Base-by-base conservation (phyloP, 2,797 vertebrate genomes). In the Gymnothorax reevesii region DNA sequence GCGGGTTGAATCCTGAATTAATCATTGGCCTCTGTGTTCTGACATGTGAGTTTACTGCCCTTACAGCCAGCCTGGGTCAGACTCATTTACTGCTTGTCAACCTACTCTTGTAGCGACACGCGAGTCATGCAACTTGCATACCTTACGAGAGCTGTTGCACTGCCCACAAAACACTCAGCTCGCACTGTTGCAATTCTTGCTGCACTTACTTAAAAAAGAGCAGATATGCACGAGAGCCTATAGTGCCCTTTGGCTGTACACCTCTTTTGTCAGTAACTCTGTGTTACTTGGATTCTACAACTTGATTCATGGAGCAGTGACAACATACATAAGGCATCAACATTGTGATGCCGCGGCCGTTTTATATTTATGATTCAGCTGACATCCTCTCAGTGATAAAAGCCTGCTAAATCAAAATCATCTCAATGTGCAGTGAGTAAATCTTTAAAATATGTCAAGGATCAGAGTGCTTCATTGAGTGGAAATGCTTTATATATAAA, bases 21-120 rank as follows among this genome's bases (percentile, higher is more conserved):
- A 7, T 49, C 33, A 49, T 42, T 49, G 10, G 2, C 4, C 27
- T 42, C 73, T 42, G 27, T 42, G 33, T 4, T 77, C 75, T 79
- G 75, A 52, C 49, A 22, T 22, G 75, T 12, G 66, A 69, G 71
- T 33, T 17, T 2, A 20, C 20, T 42, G 75, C 42, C 22, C 15
- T 22, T 42, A 79, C 42, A 79, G 75, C 33, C 75, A 79, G 75
- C 75, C 6, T 15, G 52, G 75, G 75, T 42, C 42, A 52, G 42
- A 79, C 75, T 79, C 75, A 54, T 79, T 79, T 79, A 52, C 42
- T 79, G 75, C 75, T 79, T 79, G 75, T 79, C 42, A 54, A 33
- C 75, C 75, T 79, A 2, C 75, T 79, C 75, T 79, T 33, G 75
- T 54, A 15, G 42, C 42, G 17, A 12, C 22, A 49, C 33, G 13